phyloP scores from a whole-genome alignment of 2,888 invertebrate genomes.

The Aelia acuminata region DNA sequence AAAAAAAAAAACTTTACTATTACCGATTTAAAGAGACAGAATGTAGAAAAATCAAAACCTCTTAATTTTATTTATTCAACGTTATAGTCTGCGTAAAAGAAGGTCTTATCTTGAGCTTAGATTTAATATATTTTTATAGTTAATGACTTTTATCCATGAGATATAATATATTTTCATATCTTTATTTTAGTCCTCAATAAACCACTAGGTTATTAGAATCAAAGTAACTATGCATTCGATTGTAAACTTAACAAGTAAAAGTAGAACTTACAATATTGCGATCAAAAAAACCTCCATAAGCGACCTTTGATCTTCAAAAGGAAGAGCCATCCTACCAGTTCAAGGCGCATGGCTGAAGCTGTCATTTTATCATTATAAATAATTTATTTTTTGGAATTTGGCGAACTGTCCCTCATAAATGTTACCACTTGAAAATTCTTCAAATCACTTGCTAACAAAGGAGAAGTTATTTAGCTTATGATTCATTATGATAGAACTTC shows the following conservation, averaged over 20 bases:
- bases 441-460: neutral
- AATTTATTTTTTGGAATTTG: neutral
- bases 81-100: too few relatives aligned
- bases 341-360: neutral
- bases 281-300: neutral
- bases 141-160: neutral
- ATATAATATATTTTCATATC: neutral
- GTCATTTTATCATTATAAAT: constrained; percentile 6
- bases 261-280: neutral
- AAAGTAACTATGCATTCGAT: neutral
- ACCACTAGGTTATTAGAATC: neutral
- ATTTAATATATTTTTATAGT: too few relatives aligned
- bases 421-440: constrained; percentile 1
- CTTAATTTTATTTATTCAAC: too few relatives aligned
- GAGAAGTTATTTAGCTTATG: neutral
- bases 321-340: constrained; percentile 4
- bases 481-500: neutral
- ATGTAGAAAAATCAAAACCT: too few relatives aligned
- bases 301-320: neutral
- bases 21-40: too few relatives aligned
- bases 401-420: neutral
- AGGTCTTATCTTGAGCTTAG: too few relatives aligned
- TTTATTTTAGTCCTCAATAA: neutral
- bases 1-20: too few relatives aligned
- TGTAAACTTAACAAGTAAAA: neutral